A percentile compares a stretch with the other conserved stretches of the same genome.
Conservation (phyloP, 2,113 vertebrate genomes). For the Pygoscelis antarcticus region DNA sequence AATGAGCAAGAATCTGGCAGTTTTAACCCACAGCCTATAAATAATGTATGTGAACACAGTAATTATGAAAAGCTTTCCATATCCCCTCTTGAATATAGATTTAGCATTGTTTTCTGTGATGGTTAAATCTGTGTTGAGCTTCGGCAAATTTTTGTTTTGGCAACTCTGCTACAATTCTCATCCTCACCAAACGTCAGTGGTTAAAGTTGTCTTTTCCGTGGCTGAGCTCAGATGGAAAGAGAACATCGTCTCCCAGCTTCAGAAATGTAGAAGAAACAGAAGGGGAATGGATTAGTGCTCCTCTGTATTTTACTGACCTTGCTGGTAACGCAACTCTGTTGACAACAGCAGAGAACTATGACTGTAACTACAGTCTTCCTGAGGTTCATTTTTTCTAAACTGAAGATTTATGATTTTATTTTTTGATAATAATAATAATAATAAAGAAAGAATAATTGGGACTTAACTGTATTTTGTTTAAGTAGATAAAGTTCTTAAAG, state of each 20-base stretch:
- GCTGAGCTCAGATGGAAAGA: neutral
- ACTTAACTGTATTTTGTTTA: neutral
- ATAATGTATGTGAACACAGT: neutral
- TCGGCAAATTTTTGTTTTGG: neutral
- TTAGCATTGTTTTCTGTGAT: neutral
- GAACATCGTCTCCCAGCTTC: neutral
- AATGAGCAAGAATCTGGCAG: neutral
- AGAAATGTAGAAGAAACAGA: neutral
- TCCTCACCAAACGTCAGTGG: neutral
- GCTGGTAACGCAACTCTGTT: neutral
- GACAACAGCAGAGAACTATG: neutral
- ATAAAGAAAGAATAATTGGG: neutral
- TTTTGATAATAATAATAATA: neutral
- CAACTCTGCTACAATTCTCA: neutral
- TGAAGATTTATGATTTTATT: neutral
- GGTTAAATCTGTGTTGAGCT: neutral
- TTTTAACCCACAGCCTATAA: neutral
- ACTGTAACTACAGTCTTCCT: neutral
- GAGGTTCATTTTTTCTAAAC: neutral
- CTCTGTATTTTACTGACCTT: neutral
- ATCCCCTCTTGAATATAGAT: neutral
- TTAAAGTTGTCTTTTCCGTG: neutral
- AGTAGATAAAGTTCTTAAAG: neutral
- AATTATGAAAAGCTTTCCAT: neutral
- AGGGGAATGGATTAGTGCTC: neutral